Percentiles rank a stretch among this genome's conserved stretches.
These are phyloP conservation scores for Galleria mellonella DNA, from an alignment of 1,140 invertebrate genomes.

Conservation along the genomic window DNA sequence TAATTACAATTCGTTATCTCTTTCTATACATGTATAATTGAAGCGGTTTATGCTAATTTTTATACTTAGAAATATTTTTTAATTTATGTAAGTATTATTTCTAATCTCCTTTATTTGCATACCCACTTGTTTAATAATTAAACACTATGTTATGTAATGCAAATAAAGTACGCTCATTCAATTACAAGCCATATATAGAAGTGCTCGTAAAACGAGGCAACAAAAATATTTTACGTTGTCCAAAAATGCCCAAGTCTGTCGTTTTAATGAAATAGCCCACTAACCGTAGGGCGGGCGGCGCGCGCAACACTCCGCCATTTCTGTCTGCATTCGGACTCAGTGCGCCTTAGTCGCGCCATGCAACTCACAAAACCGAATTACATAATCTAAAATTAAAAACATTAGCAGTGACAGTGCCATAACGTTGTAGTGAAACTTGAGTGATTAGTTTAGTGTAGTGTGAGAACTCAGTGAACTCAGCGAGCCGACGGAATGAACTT, in stretches of 20 bases:
- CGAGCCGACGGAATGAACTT: background rate
- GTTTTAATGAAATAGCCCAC: conserved; percentile 7
- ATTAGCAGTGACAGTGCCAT: conserved; percentile 6
- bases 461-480: background rate
- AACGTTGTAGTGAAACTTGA: background rate
- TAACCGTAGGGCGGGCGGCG: conserved; percentile 58
- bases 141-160: no score
- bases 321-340: conserved; percentile 56
- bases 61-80: no score
- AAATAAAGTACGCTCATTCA: no score
- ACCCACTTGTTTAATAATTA: no score
- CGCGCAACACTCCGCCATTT: conserved; percentile 62
- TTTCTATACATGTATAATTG: no score
- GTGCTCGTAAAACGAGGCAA: no score
- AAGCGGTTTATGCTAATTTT: no score
- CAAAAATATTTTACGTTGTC: no score
- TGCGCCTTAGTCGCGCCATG: conserved; percentile 54
- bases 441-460: background rate
- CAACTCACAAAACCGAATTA: conserved; percentile 42
- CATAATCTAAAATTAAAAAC: conserved; percentile 42
- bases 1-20: no score
- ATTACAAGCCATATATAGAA: no score
- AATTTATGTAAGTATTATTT: no score
- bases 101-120: no score
- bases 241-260: background rate